Base-by-base conservation (phyloP, 2,797 vertebrate species). In the Rhadinocentrus ornatus region DNA sequence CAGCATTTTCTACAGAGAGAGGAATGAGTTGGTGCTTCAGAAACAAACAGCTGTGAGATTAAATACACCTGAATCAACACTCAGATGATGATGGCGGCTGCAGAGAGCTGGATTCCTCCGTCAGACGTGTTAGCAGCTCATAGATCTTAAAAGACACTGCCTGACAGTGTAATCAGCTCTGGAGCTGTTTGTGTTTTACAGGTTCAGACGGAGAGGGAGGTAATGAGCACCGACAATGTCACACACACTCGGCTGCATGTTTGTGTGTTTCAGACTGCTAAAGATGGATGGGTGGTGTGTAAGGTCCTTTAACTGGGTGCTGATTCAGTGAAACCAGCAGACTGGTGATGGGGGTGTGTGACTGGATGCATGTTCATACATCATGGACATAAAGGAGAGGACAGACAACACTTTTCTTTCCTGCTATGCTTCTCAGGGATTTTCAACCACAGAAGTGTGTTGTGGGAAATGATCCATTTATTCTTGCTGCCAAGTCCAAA, bases 1-100 rank as follows among this genome's bases (percentile, higher is more conserved):
- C 67, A 64, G 75, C 39, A 73, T 78, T 70, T 66, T 50, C 62
- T 37, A 46, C 72, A 72, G 34, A 6, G 57, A 82, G 75, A 52
- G 22, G 73, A 72, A 83, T 24, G 74, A 69, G 63, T 13, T 20
- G 16, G 2, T 9, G 26, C 13, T 56, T 53, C 35, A 3, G 48
- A 53, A 41, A 31, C 27, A 27, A 2, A 55, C 59, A 68, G 29
- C 69, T 27, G 62, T 2, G 34, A 50, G 48, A 5, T 37, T 26
- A 37, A 53, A 20, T 22, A 18, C 44, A 35, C 29, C 22, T 39
- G 22, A 18, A 2, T 34, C 41, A 44, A 44, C 41, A 20, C 41
- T 13, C 11, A 10, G 48, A 50, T 10, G 22, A 22, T 22, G n/a
- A 50, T 50, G 10, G 46, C 46, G 5, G n/a, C 46, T 24, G 46